phyloP scores from a whole-genome alignment of 1,140 invertebrate species.

The Notospermus geniculatus region DNA sequence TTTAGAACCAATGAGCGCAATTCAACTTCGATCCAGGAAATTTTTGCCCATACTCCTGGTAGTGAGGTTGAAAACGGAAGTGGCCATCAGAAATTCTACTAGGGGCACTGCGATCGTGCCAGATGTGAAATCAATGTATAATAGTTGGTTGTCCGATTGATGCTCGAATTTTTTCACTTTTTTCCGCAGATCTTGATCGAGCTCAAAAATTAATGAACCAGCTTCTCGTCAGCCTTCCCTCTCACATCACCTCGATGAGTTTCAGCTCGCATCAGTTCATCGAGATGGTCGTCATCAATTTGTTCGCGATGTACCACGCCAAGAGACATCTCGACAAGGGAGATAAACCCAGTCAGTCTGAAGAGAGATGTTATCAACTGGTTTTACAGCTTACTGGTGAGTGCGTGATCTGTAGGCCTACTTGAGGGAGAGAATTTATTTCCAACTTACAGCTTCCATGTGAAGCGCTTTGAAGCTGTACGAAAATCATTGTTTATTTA shows the following conservation, averaged over 20 bases:
- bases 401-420: slow-evolving; percentile 11
- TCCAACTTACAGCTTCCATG: background rate
- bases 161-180: too few relatives aligned
- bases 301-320: slow-evolving; percentile 69
- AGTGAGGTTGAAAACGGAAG: too few relatives aligned
- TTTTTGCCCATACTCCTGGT: too few relatives aligned
- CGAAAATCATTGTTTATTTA: too few relatives aligned
- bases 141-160: too few relatives aligned
- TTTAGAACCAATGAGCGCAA: too few relatives aligned
- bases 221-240: slow-evolving; percentile 67
- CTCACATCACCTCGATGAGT: slow-evolving; percentile 73
- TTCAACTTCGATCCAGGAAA: too few relatives aligned
- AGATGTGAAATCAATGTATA: too few relatives aligned
- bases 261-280: slow-evolving; percentile 71
- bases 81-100: too few relatives aligned
- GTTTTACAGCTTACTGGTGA: slow-evolving; percentile 67
- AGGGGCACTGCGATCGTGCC: too few relatives aligned
- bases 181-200: slow-evolving; percentile 44
- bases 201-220: slow-evolving; percentile 63
- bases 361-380: slow-evolving; percentile 59
- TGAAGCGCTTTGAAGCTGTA: too few relatives aligned
- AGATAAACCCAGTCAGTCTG: slow-evolving; percentile 34
- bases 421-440: too few relatives aligned
- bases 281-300: slow-evolving; percentile 73
- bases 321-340: slow-evolving; percentile 41